A percentile compares a stretch with the other conserved stretches of the same genome.
phyloP scores from a whole-genome alignment of 2,113 vertebrate species.

The Elachura formosa region DNA sequence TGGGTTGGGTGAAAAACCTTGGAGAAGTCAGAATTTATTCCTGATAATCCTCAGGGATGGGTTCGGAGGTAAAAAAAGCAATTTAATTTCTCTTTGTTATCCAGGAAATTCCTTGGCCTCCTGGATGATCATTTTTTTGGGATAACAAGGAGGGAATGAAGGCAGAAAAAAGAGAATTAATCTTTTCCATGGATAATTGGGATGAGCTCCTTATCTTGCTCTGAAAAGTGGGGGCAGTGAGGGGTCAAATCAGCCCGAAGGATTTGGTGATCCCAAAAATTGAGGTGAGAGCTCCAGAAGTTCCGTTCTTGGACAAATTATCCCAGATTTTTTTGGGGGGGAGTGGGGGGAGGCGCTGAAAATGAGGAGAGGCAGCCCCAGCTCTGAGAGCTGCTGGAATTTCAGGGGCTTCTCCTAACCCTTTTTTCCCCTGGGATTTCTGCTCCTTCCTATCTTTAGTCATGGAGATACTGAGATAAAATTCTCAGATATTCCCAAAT shows the following conservation, averaged over 20 bases:
- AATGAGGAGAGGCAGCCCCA: neutral
- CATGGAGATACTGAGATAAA: neutral
- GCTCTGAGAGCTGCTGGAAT: neutral
- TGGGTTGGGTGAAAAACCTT: neutral
- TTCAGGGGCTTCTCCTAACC: neutral
- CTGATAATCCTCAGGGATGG: neutral
- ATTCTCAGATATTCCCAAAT: neutral
- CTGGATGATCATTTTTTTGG: neutral
- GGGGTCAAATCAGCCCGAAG: neutral
- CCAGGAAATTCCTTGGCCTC: neutral
- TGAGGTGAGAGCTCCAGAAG: neutral
- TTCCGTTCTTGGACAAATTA: accelerated
- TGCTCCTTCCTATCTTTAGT: neutral
- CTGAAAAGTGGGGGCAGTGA: neutral
- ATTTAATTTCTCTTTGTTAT: conserved; percentile 11
- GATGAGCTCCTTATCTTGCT: neutral
- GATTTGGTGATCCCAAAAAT: neutral
- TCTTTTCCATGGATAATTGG: neutral
- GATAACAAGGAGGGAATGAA: neutral
- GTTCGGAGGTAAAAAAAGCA: neutral
- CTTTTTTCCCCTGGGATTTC: neutral
- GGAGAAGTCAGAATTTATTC: neutral
- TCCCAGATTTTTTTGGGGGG: neutral
- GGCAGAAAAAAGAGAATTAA: neutral
- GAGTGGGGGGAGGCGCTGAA: accelerated